These are phyloP conservation scores for Paramisgurnus dabryanus DNA, from an alignment of 2,113 vertebrate species.

Conservation along the genomic window DNA sequence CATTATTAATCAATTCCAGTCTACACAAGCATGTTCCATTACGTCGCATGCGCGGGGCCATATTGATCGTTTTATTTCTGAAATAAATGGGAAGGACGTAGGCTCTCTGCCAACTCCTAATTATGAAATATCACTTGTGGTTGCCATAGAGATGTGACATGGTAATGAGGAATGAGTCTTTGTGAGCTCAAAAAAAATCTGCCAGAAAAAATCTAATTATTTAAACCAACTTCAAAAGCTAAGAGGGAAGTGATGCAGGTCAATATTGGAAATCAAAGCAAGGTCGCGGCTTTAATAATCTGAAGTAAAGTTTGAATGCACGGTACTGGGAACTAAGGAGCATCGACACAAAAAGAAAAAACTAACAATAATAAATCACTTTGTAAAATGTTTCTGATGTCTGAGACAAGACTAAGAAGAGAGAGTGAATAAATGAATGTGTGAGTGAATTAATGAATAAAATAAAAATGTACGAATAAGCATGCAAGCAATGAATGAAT, in stretches of 20 bases:
- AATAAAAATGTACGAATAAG: too few species aligned
- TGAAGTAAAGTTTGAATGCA: neutral
- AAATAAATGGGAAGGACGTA: constrained; percentile 25
- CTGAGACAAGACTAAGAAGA: too few species aligned
- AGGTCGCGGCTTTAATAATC: neutral
- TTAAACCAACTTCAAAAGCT: neutral
- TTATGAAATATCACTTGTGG: constrained; percentile 24
- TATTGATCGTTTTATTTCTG: constrained; percentile 36
- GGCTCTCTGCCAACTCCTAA: constrained; percentile 34
- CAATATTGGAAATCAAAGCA: neutral
- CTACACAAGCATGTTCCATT: constrained; percentile 14
- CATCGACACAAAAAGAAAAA: neutral
- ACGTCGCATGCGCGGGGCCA: neutral
- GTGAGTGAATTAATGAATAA: too few species aligned
- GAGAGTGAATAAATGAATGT: too few species aligned
- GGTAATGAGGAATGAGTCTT: constrained; percentile 22
- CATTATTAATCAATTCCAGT: constrained; percentile 29
- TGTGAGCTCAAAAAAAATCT: neutral
- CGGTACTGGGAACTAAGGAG: neutral
- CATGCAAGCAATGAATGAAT: too few species aligned
- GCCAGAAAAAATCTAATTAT: constrained; percentile 6
- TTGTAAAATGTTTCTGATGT: too few species aligned
- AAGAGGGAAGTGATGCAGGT: neutral
- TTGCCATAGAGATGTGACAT: constrained; percentile 21
- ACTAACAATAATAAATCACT: too few species aligned